Evolutionary conservation across 2,113 vertebrate species (phyloP), one percentile per base, ranked within the genome.

Genomic region (Calidris pygmaea): DNA sequence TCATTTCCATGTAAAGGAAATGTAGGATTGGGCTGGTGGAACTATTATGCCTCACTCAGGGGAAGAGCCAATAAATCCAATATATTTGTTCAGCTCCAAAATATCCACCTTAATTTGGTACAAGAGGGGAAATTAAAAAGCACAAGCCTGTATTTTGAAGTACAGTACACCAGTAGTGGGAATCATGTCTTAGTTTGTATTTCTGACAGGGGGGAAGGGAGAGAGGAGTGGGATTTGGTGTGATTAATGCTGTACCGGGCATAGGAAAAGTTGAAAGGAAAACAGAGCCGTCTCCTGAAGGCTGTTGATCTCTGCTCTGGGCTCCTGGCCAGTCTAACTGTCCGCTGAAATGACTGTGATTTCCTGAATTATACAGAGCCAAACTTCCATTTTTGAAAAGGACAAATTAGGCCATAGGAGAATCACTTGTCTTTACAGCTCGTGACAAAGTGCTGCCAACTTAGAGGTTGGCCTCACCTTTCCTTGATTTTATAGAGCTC

Each of bases 381-480:
- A 94, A 96, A 77, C 78, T 94, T 96, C 90, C 75, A 88, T 82
- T 93, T 96, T 50, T 72, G 85, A 96, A 88, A 83, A 94, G 93
- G 95, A 96, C 95, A 94, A 90, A 96, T 96, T 93, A 93, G 82
- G 59, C 92, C 90, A 73, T 73, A 70, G 92, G 95, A 97, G 93
- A 94, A 77, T 91, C 81, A 34, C 90, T 95, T 93, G 93, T 93
- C 93, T 91, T 94, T 90, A 76, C 78, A 80, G 85, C 95, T 93
- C 4, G 1, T 93, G 94, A 95, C 81, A 91, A 89, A 97, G 86
- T 79, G 67, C 72, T 95, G 78, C 95, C 89, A 95, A 47, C 87
- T 94, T 96, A 95, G 75, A 96, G 95, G 89, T 96, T 95, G 85
- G 70, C 84, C 85, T 97, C 93, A 95, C 96, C 96, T 96, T 94